phyloP scores from a whole-genome alignment of 2,888 invertebrate genomes.

The Maniola hyperantus region DNA sequence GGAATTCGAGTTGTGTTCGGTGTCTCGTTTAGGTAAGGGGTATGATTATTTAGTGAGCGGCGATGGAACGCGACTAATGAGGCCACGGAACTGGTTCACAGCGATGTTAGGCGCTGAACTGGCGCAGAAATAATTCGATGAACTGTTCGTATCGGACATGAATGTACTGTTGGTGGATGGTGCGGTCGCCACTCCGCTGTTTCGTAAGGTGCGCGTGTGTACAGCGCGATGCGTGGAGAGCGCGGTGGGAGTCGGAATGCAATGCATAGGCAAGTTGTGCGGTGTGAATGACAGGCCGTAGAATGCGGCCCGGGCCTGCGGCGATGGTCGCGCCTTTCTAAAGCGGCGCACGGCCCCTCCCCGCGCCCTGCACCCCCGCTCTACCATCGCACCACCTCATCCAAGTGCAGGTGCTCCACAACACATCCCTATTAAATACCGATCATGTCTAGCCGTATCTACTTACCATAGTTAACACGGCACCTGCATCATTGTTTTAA shows the following conservation, averaged over 20 bases:
- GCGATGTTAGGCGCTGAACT: slow-evolving; percentile 67
- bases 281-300: slow-evolving; percentile 83
- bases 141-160: slow-evolving; percentile 65
- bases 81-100: slow-evolving; percentile 76
- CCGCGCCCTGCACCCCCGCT: slow-evolving; percentile 64
- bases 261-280: slow-evolving; percentile 81
- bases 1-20: slow-evolving; percentile 64
- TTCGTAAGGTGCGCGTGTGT: slow-evolving; percentile 67
- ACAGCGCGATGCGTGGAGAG: slow-evolving; percentile 65
- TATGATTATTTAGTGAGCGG: slow-evolving; percentile 59
- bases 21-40: slow-evolving; percentile 59
- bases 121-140: slow-evolving; percentile 74
- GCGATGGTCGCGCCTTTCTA: slow-evolving; percentile 83
- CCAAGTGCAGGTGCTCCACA: slow-evolving; percentile 76
- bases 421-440: slow-evolving; percentile 81
- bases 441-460: slow-evolving; percentile 79
- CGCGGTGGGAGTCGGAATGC: slow-evolving; percentile 79
- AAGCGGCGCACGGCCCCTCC: slow-evolving; percentile 71
- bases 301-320: slow-evolving; percentile 81
- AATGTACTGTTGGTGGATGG: slow-evolving; percentile 61
- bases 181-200: slow-evolving; percentile 49
- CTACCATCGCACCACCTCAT: slow-evolving; percentile 56
- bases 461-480: slow-evolving; percentile 73
- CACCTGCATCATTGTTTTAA: slow-evolving; percentile 77
- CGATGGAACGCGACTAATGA: slow-evolving; percentile 62